Base-by-base conservation (phyloP, 2,797 vertebrate species). In the Cyclopterus lumpus region DNA sequence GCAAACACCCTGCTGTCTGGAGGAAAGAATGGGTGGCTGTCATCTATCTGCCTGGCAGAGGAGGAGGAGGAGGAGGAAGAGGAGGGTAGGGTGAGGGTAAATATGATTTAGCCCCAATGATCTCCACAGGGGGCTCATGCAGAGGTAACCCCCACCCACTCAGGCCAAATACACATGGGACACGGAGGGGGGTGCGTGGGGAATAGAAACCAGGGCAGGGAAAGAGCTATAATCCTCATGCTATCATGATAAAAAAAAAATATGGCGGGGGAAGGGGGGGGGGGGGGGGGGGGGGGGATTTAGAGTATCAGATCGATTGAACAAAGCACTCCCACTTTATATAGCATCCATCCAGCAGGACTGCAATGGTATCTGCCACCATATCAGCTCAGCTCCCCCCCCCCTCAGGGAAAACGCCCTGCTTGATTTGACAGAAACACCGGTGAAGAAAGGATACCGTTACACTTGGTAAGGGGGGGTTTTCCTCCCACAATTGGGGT, bases 51-150 rank as follows among this genome's bases (percentile, higher is more conserved):
- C 85, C 40, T 66, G 16, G 78, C 78, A 73, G 64, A 81, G 84
- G 68, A 49, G 49, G 64, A 15, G 73, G 26, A 28, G 26, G 26
- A 28, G 26, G 26, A 67, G 79, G 75, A 42, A 26, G 69, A 14
- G 51, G 11, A n/a, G 20, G 48, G 44, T 70, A 62, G 24, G 44
- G 73, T 68, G 59, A 32, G 71, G 83, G 82, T 77, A 86, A 88
- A 90, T 88, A 88, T 86, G 89, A 88, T 90, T 92, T 90, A 92
- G 90, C 87, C 87, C 76, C 84, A 68, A 60, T 91, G 84, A 91
- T 92, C 90, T 91, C 80, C 67, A 80, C 44, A 66, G 81, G 82
- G 84, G 73, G 72, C 76, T 82, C 65, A 79, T 70, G 79, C 79
- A 77, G 80, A 84, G 72, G 88, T 90, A 90, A 82, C 69, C 83